phyloP scores from a whole-genome alignment of 2,888 invertebrate genomes.

The Tachystola acroxantha region DNA sequence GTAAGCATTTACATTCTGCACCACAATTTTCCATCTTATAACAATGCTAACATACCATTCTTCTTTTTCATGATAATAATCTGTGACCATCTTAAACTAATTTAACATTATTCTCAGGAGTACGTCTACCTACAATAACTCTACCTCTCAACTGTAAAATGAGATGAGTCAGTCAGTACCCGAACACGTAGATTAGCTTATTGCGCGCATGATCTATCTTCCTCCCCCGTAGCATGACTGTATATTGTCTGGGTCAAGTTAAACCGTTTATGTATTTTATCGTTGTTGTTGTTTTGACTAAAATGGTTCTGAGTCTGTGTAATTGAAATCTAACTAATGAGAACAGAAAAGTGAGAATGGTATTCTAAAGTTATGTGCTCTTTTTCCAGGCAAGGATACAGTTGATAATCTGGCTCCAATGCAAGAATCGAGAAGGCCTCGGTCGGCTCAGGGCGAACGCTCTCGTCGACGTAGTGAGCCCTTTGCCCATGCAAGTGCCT shows the following conservation, averaged over 20 bases:
- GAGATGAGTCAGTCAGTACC: no score
- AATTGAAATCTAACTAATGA: no score
- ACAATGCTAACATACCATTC: not conserved
- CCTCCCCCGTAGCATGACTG: conserved; percentile 6
- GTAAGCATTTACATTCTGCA: no score
- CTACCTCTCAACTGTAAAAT: not conserved
- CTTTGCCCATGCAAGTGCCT: conserved; percentile 49
- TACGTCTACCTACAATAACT: not conserved
- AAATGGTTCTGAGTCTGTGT: conserved; percentile 58
- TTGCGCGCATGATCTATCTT: not conserved
- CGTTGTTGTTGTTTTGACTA: conserved; percentile 14
- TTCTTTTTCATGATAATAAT: no score
- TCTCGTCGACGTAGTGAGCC: conserved; percentile 66
- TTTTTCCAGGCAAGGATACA: conserved; percentile 75
- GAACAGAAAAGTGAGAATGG: no score
- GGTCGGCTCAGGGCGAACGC: conserved; percentile 64
- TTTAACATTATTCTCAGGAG: not conserved
- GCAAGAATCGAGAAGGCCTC: conserved; percentile 60
- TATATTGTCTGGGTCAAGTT: not conserved
- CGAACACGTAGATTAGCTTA: no score
- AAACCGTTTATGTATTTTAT: not conserved
- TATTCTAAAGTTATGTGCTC: no score
- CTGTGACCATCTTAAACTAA: no score
- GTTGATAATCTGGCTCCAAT: conserved; percentile 71
- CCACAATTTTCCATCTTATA: no score